Evolutionary conservation across 1,140 invertebrate genomes (phyloP).

Genomic region (Lasioglossum baleicum): DNA sequence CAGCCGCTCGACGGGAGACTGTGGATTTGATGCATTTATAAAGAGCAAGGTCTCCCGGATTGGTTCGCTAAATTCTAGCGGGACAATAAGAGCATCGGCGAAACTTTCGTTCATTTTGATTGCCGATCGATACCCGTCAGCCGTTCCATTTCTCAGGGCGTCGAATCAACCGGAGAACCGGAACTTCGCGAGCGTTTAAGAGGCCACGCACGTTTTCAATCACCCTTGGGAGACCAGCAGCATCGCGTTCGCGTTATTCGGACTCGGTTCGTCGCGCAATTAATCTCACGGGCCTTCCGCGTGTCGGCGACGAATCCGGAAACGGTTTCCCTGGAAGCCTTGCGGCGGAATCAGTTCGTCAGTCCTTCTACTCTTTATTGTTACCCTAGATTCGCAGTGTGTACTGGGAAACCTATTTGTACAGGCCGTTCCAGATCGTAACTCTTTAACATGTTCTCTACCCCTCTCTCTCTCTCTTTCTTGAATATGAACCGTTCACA

Average conservation of each 20-base stretch:
- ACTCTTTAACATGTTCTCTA: too few species aligned
- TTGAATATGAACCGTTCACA: too few species aligned
- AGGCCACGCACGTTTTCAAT: slow-evolving; percentile 9
- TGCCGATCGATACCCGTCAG: background rate
- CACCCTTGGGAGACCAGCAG: background rate
- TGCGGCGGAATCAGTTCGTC: background rate
- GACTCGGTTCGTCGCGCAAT: slow-evolving; percentile 1
- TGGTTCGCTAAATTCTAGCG: too few species aligned
- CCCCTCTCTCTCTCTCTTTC: too few species aligned
- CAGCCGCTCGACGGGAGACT: too few species aligned
- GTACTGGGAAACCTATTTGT: too few species aligned
- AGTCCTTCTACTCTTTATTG: background rate
- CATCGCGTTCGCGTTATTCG: background rate
- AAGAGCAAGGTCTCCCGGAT: too few species aligned
- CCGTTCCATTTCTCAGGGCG: background rate
- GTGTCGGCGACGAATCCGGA: slow-evolving; percentile 20
- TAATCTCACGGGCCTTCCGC: background rate
- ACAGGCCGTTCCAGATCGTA: too few species aligned
- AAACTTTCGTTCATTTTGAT: background rate
- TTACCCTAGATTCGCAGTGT: too few species aligned
- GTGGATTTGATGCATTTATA: too few species aligned
- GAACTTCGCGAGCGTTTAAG: background rate
- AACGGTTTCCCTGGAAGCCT: background rate
- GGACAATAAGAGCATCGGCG: background rate
- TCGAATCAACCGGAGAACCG: background rate